phyloP scores from a whole-genome alignment of 2,888 invertebrate genomes.

The Octonoba sinensis region DNA sequence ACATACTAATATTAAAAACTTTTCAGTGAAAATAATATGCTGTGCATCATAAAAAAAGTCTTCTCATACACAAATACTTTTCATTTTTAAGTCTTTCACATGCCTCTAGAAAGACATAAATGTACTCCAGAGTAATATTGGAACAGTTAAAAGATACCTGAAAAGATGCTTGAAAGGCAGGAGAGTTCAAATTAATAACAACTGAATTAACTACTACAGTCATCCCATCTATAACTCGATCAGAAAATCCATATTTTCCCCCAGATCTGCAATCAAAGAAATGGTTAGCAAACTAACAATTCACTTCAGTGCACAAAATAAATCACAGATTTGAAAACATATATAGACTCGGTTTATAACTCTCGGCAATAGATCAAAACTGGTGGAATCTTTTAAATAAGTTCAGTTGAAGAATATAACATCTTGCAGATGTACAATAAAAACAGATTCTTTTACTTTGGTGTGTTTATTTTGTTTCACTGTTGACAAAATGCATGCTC shows the following conservation, averaged over 20 bases:
- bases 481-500: background rate
- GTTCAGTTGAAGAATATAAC: no score
- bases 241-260: constrained; percentile 85
- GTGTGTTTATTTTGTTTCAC: no score
- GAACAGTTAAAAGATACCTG: constrained; percentile 77
- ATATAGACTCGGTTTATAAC: background rate
- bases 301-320: background rate
- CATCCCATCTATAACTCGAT: constrained; percentile 97
- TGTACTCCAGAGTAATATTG: no score
- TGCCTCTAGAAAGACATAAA: no score
- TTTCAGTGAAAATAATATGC: no score
- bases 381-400: background rate
- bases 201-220: constrained; percentile 95
- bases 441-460: no score
- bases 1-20: no score
- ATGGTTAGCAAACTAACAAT: background rate
- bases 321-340: background rate
- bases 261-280: constrained; percentile 36
- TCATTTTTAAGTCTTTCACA: no score
- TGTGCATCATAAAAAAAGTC: no score
- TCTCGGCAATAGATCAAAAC: background rate
- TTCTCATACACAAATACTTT: no score
- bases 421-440: no score
- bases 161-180: constrained; percentile 94
- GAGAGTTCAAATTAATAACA: constrained; percentile 91